Evolutionary conservation across 2,113 vertebrate genomes (phyloP).

Genomic region (Platycercus adscitus): DNA sequence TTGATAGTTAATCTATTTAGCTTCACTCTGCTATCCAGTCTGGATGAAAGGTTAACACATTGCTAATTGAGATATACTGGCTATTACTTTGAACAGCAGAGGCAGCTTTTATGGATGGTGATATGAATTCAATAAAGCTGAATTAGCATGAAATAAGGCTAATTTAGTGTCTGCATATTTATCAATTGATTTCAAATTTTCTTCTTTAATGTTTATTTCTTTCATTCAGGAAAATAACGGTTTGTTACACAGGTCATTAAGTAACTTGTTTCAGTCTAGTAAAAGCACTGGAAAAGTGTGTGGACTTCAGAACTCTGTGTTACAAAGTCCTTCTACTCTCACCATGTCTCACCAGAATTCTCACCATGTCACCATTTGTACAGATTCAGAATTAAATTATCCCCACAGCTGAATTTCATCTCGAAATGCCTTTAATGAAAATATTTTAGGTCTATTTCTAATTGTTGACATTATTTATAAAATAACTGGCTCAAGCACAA

Average conservation of each 20-base stretch:
- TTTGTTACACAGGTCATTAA: neutral
- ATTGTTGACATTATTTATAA: neutral
- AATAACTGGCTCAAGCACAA: neutral
- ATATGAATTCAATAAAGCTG: constrained; percentile 56
- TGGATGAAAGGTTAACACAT: constrained; percentile 51
- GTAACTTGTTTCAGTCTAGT: neutral
- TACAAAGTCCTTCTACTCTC: neutral
- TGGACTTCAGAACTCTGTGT: neutral
- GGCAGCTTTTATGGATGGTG: constrained; percentile 21
- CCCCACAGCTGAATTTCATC: neutral
- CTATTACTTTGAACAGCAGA: constrained; percentile 55
- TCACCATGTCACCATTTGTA: accelerated
- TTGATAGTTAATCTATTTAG: constrained; percentile 36
- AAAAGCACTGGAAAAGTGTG: neutral
- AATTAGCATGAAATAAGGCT: constrained; percentile 62
- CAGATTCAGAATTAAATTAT: neutral
- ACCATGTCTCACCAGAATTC: neutral
- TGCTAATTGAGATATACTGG: constrained; percentile 53
- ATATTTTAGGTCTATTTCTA: neutral
- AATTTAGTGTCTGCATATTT: constrained; percentile 31
- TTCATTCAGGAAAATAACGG: constrained; percentile 11
- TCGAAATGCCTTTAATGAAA: neutral
- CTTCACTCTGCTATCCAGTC: neutral
- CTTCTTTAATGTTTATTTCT: constrained; percentile 43
- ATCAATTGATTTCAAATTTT: constrained; percentile 43